Evolutionary conservation across 2,113 vertebrate species (phyloP).

Genomic region (Taurulus bubalis): DNA sequence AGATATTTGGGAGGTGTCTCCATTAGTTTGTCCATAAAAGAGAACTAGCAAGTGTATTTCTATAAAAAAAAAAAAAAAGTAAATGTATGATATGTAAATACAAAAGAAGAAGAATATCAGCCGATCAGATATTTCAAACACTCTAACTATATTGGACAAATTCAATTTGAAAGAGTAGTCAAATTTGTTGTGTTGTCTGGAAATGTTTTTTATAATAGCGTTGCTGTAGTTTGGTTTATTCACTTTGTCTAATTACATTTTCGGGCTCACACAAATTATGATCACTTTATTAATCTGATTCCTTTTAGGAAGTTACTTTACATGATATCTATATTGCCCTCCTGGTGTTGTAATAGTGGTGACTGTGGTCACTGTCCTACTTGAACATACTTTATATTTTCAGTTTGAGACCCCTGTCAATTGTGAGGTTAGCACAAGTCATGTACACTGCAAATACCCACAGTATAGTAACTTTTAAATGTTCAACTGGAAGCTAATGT

Average conservation of each 20-base stretch:
- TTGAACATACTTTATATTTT: not conserved
- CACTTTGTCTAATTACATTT: not conserved
- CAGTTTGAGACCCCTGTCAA: not conserved
- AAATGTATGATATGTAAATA: too few relatives aligned
- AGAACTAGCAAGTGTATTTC: not conserved
- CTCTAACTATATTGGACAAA: not conserved
- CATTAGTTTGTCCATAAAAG: not conserved
- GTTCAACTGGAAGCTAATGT: not conserved
- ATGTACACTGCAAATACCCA: not conserved
- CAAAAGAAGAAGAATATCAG: too few relatives aligned
- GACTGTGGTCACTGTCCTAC: not conserved
- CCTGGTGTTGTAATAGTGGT: not conserved
- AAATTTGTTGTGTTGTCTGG: not conserved
- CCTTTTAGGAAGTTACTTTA: not conserved
- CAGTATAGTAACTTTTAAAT: not conserved
- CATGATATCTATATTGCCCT: not conserved
- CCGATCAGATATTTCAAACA: too few relatives aligned
- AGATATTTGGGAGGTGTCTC: not conserved
- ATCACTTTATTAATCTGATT: not conserved
- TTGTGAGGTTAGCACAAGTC: conserved; percentile 3
- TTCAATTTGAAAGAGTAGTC: not conserved
- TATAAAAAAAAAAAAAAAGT: too few relatives aligned
- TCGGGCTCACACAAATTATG: not conserved
- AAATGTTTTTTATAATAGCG: too few relatives aligned
- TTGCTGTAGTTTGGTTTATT: not conserved